Evolutionary conservation across 2,888 invertebrate genomes (phyloP), one percentile per base, ranked within the genome.

Genomic region (Diplolepis rosae): DNA sequence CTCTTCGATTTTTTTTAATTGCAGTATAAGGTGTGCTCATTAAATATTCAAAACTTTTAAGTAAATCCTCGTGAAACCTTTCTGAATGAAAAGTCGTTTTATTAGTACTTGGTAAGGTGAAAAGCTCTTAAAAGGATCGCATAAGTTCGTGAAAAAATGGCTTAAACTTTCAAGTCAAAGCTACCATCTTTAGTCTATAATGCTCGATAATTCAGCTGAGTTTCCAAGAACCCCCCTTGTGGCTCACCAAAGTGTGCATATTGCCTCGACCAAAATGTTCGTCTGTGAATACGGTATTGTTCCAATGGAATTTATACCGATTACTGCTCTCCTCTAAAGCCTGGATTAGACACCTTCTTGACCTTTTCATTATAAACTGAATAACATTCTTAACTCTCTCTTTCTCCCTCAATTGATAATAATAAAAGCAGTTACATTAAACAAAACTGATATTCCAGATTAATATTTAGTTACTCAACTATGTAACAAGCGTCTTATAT

Each of bases 201-300:
- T 28, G n/a, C 56, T 35, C 56, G 35, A 56, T 39, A 56, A 56
- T 35, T 56, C 35, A 56, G 56, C 56, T 13, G 22, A 56, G 35
- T 56, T 56, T 56, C 32, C 56, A 56, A 56, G 56, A 56, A 56
- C 35, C 35, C 22, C 13, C 32, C 56, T 39, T 56, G 35, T 24
- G 56, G 56, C 13, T 56, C 22, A 22, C 35, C 56, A 18, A 56
- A 56, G 32, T 56, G 32, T 56, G 35, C 56, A 56, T 56, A 56
- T 24, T 56, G 22, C 56, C 18, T 35, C 2, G n/a, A 56, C 56
- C 56, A 22, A 56, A 56, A 56, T 56, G 35, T 35, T 56, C 35
- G n/a, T 35, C 35, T 35, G 35, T 56, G 56, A 56, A 56, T 56
- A 39, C 56, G 22, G 32, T 56, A 56, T 56, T 56, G 56, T 56